phyloP scores from a whole-genome alignment of 2,888 invertebrate species.

The Fabriciana adippe region DNA sequence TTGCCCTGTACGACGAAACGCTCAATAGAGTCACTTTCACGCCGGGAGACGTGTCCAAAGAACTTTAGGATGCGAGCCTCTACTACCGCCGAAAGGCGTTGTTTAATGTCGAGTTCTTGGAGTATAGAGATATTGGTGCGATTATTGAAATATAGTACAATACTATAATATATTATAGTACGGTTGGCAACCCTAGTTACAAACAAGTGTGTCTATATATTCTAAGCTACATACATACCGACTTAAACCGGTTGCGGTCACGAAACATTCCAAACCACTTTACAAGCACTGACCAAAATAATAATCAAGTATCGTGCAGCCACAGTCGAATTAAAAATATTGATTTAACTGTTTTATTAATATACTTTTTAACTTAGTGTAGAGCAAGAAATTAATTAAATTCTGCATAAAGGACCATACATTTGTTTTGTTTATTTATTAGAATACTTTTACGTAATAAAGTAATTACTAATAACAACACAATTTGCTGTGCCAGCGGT shows the following conservation, averaged over 20 bases:
- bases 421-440: neutral
- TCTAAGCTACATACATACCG: constrained; percentile 7
- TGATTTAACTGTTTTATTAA: neutral
- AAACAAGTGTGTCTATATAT: constrained; percentile 5
- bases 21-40: no score
- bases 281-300: constrained; percentile 13
- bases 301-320: constrained; percentile 1
- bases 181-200: neutral
- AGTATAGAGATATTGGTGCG: no score
- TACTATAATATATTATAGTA: no score
- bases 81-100: no score
- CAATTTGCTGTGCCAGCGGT: no score
- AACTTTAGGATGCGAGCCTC: no score
- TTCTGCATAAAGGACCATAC: neutral
- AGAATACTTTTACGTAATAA: neutral
- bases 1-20: no score
- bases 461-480: neutral
- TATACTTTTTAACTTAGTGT: no score
- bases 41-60: no score
- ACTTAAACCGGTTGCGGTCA: constrained; percentile 18
- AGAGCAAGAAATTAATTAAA: neutral
- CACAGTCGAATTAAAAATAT: constrained; percentile 2
- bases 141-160: no score
- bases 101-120: no score
- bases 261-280: constrained; percentile 24